Base-by-base conservation (phyloP, 1,140 invertebrate genomes). In the Brachionus calyciflorus region DNA sequence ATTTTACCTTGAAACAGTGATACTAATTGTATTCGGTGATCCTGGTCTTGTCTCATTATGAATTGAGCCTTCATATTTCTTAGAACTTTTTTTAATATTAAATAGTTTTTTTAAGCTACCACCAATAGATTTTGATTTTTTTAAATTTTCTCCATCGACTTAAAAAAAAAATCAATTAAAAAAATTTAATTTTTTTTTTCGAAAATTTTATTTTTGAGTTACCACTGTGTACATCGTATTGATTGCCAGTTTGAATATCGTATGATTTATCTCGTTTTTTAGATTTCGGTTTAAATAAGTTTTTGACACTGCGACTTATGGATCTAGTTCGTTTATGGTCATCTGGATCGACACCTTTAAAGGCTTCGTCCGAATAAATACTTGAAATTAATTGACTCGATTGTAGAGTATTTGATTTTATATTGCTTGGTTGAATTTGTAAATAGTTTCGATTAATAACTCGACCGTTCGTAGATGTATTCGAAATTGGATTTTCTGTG, bases 51-150 rank as follows among this genome's bases (percentile, higher is more conserved):
- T 21, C 24, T 73, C 69, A 55, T n/a, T n/a, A n/a, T 73, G 69
- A 10, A 73, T 46, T 19, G 69, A 73, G 0, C 69, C 69, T 3
- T 49, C 69, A 37, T 73, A 73, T 55, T 73, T 73, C 51, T 73
- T 73, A 12, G 46, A 24, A 21, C 19, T 73, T 17, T 55, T 49
- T 55, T 49, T 51, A 6, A 55, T 37, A 12, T 37, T 17, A 55
- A 73, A 73, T 14, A 73, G 19, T 41, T 73, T 73, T 49, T 55
- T 49, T 26, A 73, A 55, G 28, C 69, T 73, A 21, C 69, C 69
- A 24, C 69, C 69, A 14, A 73, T 73, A 40, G 69, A n/a, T 65
- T 65, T 65, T 3, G 69, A 28, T 26, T 73, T 73, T 55, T 73
- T 73, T 60, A 60, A 10, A 60, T 60, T 60, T n/a, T 60, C 55